Percentiles rank a stretch among this genome's conserved stretches.
Conservation (phyloP, 2,113 vertebrate species). For the Lepus americanus region DNA sequence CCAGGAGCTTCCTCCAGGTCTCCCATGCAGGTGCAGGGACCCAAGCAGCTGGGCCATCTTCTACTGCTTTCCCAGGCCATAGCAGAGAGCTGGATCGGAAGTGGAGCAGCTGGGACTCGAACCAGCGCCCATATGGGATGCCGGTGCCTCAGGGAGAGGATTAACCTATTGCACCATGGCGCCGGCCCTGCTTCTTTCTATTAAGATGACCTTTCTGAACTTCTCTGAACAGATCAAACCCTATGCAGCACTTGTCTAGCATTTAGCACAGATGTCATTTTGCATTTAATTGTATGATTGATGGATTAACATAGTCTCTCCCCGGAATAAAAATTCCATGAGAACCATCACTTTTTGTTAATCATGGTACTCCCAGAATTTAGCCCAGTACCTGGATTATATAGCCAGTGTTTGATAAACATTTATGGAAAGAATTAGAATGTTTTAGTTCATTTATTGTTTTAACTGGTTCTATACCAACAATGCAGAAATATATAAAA, state of each 20-base stretch:
- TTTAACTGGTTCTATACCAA: background rate
- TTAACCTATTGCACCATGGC: too few relatives aligned
- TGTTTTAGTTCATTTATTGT: background rate
- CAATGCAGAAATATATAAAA: background rate
- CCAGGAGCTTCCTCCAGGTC: too few relatives aligned
- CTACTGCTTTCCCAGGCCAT: too few relatives aligned
- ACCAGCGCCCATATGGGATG: too few relatives aligned
- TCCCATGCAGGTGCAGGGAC: too few relatives aligned
- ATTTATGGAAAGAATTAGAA: conserved; percentile 18
- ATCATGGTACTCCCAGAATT: background rate
- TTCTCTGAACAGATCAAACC: background rate
- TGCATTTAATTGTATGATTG: background rate
- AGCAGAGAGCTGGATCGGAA: too few relatives aligned
- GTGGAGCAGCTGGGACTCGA: too few relatives aligned
- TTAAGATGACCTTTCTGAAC: background rate
- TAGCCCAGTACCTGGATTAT: background rate
- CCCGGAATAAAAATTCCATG: background rate
- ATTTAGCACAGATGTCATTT: background rate
- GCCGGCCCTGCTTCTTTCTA: background rate
- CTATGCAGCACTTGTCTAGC: background rate
- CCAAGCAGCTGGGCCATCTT: too few relatives aligned
- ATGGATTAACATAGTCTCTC: background rate
- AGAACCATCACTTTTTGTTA: background rate
- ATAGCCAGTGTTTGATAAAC: background rate
- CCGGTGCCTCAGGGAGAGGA: too few relatives aligned